These are phyloP conservation scores for Athripsodes cinereus DNA, from an alignment of 2,888 invertebrate species.

Conservation along the genomic window DNA sequence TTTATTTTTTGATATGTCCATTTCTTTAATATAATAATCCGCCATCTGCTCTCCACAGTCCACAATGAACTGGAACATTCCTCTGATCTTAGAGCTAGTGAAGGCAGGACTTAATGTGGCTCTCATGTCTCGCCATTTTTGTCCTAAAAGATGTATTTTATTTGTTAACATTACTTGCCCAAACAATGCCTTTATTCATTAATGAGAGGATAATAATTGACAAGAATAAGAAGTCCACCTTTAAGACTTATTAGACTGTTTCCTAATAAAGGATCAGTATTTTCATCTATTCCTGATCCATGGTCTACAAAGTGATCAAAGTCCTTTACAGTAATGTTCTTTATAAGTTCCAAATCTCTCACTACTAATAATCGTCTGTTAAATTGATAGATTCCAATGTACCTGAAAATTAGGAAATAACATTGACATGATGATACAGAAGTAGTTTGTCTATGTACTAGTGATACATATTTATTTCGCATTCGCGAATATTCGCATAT, in stretches of 20 bases:
- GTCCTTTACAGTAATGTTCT: conserved; percentile 47
- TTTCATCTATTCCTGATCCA: conserved; percentile 34
- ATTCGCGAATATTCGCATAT: no score
- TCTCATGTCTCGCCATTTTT: conserved; percentile 41
- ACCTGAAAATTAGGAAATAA: conserved; percentile 30
- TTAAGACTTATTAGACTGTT: conserved; percentile 43
- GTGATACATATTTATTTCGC: no score
- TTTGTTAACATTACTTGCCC: no score
- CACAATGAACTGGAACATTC: conserved; percentile 42
- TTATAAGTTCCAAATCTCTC: conserved; percentile 45
- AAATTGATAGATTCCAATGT: conserved; percentile 41
- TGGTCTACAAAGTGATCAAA: conserved; percentile 51
- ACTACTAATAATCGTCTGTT: conserved; percentile 36
- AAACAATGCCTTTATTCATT: no score
- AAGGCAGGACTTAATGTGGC: conserved; percentile 36
- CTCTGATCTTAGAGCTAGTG: conserved; percentile 43
- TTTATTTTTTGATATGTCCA: conserved; percentile 14
- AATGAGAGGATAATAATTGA: no score
- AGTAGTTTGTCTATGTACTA: no score
- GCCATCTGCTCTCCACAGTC: conserved; percentile 40
- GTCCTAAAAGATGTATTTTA: conserved; percentile 31
- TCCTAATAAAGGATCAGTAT: conserved; percentile 43
- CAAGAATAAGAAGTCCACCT: no score
- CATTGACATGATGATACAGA: no score
- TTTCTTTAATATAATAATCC: conserved; percentile 28